Evolutionary conservation across 2,797 vertebrate genomes (phyloP).

Genomic region (Sebastes reedi): DNA sequence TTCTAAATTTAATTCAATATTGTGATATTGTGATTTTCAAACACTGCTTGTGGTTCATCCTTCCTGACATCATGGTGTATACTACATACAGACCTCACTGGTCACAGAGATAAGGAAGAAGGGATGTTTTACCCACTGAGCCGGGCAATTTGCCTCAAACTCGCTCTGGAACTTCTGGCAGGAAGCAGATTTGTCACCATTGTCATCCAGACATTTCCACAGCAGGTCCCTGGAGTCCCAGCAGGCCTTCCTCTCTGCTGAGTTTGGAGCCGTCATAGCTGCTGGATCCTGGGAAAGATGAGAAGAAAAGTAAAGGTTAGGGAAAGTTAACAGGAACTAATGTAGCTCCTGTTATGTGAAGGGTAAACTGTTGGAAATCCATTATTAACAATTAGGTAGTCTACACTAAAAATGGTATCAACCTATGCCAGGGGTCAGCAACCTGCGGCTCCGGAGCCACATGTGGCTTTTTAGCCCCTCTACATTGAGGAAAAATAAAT

Average conservation of each 20-base stretch:
- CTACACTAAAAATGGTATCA: not conserved
- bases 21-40: not conserved
- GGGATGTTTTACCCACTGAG: conserved; percentile 88
- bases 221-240: conserved; percentile 90
- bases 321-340: not conserved
- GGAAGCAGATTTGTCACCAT: conserved; percentile 65
- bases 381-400: not conserved
- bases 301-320: not conserved
- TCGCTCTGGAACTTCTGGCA: conserved; percentile 82
- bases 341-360: not conserved
- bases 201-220: conserved; percentile 91
- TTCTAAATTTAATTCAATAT: not conserved
- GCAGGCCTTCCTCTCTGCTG: conserved; percentile 87
- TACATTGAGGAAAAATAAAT: no score
- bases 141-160: conserved; percentile 88
- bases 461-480: rapidly evolving
- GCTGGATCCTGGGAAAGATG: not conserved
- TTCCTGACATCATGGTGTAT: not conserved
- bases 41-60: not conserved
- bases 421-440: not conserved
- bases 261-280: conserved; percentile 89
- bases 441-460: no score
- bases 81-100: not conserved
- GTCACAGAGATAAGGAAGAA: not conserved
- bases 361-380: no score